Percentiles rank a stretch among this genome's conserved stretches.
phyloP scores from a whole-genome alignment of 2,888 invertebrate species.

The Mactromeris polynyma region DNA sequence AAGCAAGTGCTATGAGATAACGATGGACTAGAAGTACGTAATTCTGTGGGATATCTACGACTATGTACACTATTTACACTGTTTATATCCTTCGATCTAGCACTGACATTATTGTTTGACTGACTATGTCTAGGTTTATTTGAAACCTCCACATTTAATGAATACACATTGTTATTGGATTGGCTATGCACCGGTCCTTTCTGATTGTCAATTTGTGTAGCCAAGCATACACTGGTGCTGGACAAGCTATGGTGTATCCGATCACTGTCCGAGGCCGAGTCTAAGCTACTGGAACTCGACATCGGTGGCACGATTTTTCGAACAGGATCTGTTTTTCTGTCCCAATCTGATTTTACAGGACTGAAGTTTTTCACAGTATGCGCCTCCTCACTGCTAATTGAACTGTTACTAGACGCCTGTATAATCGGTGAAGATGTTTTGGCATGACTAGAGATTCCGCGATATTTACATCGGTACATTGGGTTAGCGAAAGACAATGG shows the following conservation, averaged over 20 bases:
- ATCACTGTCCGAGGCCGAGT: slow-evolving; percentile 74
- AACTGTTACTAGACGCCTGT: slow-evolving; percentile 79
- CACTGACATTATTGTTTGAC: slow-evolving; percentile 62
- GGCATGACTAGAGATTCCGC: slow-evolving; percentile 70
- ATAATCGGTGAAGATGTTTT: slow-evolving; percentile 69
- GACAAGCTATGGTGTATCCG: slow-evolving; percentile 59
- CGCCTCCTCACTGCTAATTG: slow-evolving; percentile 81
- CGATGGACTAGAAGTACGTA: slow-evolving; percentile 68
- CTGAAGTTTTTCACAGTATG: slow-evolving; percentile 74
- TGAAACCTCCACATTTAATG: slow-evolving; percentile 50
- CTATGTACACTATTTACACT: slow-evolving; percentile 25
- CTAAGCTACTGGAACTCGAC: slow-evolving; percentile 80
- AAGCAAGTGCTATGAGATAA: slow-evolving; percentile 62
- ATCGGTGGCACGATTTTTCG: slow-evolving; percentile 77
- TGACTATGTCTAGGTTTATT: slow-evolving; percentile 51
- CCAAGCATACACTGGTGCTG: slow-evolving; percentile 54
- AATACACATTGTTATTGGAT: slow-evolving; percentile 65
- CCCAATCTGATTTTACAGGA: slow-evolving; percentile 70
- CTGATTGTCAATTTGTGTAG: slow-evolving; percentile 19
- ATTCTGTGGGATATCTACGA: slow-evolving; percentile 57
- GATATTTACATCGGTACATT: slow-evolving; percentile 90
- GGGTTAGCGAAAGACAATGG: slow-evolving; percentile 94
- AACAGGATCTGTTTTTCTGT: slow-evolving; percentile 69
- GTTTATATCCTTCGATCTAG: slow-evolving; percentile 50
- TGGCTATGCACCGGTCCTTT: slow-evolving; percentile 53